Base-by-base conservation (phyloP, 2,888 invertebrate genomes). In the Icerya purchasi region DNA sequence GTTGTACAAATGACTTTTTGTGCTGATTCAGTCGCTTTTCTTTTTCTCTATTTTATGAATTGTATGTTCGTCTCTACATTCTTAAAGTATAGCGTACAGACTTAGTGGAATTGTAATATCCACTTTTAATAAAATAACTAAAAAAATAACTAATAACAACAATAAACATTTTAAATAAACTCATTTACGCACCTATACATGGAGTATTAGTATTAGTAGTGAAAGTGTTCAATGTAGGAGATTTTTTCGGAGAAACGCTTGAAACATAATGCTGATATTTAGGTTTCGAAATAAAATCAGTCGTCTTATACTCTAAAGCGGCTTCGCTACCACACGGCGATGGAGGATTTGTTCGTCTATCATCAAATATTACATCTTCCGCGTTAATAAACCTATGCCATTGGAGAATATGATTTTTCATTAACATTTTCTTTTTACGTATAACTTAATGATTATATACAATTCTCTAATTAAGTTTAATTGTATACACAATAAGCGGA, bases 131-230 rank as follows among this genome's bases (percentile, higher is more conserved):
- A n/a, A n/a, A n/a, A n/a, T n/a, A n/a, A n/a, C n/a, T n/a, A n/a
- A n/a, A n/a, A n/a, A n/a, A n/a, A n/a, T n/a, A n/a, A n/a, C n/a
- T n/a, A n/a, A n/a, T n/a, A n/a, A n/a, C n/a, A n/a, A n/a, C n/a
- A n/a, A n/a, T n/a, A n/a, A n/a, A n/a, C n/a, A n/a, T n/a, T n/a
- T n/a, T n/a, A n/a, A n/a, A n/a, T n/a, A n/a, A n/a, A n/a, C n/a
- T n/a, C n/a, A n/a, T n/a, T n/a, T n/a, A 36, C 36, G 36, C 60
- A 65, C 66, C 67, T 64, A 67, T 66, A 58, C 64, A 64, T 22
- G 65, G 67, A 22, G 65, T 61, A n/a, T n/a, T n/a, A n/a, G n/a
- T n/a, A n/a, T n/a, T n/a, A 51, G 65, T 61, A 56, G 61, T 63
- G 36, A 65, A 62, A 22, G 59, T 60, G 53, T 62, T 57, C 5